Percentiles rank a stretch among this genome's conserved stretches.
These are phyloP conservation scores for Coregonus sp. DNA, from an alignment of 2,797 vertebrate species.

Conservation along the genomic window DNA sequence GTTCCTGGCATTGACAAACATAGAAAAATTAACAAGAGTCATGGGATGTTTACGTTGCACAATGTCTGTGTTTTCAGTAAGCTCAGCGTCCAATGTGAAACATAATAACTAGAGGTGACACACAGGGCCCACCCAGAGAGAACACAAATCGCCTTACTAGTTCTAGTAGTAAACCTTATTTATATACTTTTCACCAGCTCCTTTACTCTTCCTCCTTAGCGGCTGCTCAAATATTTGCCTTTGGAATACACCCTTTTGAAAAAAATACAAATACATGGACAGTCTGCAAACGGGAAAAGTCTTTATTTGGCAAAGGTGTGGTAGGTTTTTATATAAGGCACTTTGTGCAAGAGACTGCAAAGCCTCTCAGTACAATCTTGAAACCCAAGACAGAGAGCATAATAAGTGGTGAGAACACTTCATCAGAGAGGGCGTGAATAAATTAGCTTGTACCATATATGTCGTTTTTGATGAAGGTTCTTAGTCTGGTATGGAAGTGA, in stretches of 20 bases:
- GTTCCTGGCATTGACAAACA: too few species aligned
- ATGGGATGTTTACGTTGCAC: background rate
- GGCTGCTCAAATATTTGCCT: conserved; percentile 63
- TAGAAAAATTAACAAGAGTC: too few species aligned
- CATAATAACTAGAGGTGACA: background rate
- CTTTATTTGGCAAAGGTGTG: conserved; percentile 66
- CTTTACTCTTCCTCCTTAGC: background rate
- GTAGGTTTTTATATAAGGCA: conserved; percentile 53
- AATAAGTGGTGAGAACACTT: background rate
- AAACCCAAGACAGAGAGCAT: background rate
- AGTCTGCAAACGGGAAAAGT: conserved; percentile 34
- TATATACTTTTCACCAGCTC: background rate
- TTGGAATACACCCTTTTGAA: conserved; percentile 26
- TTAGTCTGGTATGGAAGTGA: background rate
- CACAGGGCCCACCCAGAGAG: background rate
- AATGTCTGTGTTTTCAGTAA: background rate
- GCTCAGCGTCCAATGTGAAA: background rate
- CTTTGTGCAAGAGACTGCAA: conserved; percentile 30
- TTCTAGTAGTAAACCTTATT: background rate
- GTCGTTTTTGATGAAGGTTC: background rate
- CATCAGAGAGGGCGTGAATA: background rate
- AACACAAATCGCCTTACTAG: background rate
- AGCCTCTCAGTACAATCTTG: conserved; percentile 3
- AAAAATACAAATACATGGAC: background rate
- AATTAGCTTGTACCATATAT: background rate